Evolutionary conservation across 2,113 vertebrate species (phyloP), one percentile per base, ranked within the genome.

Genomic region (Pyxicephalus adspersus): DNA sequence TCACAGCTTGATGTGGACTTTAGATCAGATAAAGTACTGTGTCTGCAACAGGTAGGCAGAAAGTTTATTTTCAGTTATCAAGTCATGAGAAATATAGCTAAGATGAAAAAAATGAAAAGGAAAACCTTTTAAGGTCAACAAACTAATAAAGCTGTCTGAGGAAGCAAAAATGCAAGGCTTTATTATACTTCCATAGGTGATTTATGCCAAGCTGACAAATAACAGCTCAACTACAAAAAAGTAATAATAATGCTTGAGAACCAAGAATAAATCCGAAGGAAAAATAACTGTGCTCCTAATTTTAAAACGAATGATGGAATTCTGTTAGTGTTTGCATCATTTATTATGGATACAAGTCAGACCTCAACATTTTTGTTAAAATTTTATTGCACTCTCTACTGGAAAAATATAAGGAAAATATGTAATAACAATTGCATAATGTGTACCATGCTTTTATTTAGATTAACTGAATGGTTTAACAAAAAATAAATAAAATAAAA

Each of bases 21-120:
- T 23, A 20, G 34, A 38, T 66, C 22, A 26, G 60, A 65, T 34
- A 31, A 65, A 45, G 20, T 8, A 60, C 20, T 60, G 8, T 17
- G 25, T 80, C 61, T 86, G 60, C 83, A 57, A 28, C 81, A 90
- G 87, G 86, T 89, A 91, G 79, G 80, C 71, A 84, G 86, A 83
- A 89, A 89, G 78, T 83, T 86, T 85, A 65, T 63, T 82, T 83
- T 73, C 83, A 64, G 38, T 82, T 80, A 84, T 87, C 83, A 88
- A 83, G 84, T 65, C n/a, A 23, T 20, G 57, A 60, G n/a, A 22
- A 84, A 64, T 85, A 84, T 70, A 76, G 77, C 83, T 63, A 84
- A 45, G 11, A 45, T 13, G 11, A 45, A 45, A 45, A 45, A 45
- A 45, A 45, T 58, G 7, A 58, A 45, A 61, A 51, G 87, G 83